A percentile compares a stretch with the other conserved stretches of the same genome.
These are phyloP conservation scores for Pachydiplax longipennis DNA, from an alignment of 2,888 invertebrate genomes.

Conservation along the genomic window DNA sequence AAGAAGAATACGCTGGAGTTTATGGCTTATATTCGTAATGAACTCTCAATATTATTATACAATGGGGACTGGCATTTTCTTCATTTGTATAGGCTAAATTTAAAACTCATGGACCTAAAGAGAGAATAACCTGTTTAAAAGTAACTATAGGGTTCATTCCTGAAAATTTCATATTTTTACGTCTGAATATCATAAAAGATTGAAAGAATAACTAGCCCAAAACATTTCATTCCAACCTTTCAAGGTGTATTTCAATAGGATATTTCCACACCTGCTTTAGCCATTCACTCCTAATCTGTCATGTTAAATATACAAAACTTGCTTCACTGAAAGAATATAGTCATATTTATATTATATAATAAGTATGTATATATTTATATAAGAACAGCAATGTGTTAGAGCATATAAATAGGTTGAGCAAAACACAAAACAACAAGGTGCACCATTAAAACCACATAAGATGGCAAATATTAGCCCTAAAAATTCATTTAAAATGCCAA, in stretches of 20 bases:
- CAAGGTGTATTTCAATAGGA: not conserved
- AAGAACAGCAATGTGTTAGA: conserved; percentile 1
- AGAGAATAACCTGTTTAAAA: not conserved
- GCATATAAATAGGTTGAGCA: conserved; percentile 1
- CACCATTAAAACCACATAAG: not conserved
- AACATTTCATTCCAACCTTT: not conserved
- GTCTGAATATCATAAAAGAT: not conserved
- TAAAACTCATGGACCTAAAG: not conserved
- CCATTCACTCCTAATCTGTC: not conserved
- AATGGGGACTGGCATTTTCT: not conserved
- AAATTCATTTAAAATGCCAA: not conserved
- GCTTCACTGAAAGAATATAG: not conserved
- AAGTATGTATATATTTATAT: not conserved
- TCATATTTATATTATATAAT: not conserved
- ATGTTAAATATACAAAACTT: not conserved
- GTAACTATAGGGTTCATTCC: not conserved
- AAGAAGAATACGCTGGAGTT: not conserved
- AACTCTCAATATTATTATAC: not conserved
- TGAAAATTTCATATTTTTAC: not conserved
- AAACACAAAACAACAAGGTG: not conserved
- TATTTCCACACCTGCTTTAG: not conserved
- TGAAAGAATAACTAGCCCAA: not conserved
- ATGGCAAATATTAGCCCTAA: not conserved
- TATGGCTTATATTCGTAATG: not conserved
- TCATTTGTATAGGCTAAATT: not conserved